Evolutionary conservation across 2,113 vertebrate genomes (phyloP), one percentile per base, ranked within the genome.

Genomic region (Ammodytes dubius): DNA sequence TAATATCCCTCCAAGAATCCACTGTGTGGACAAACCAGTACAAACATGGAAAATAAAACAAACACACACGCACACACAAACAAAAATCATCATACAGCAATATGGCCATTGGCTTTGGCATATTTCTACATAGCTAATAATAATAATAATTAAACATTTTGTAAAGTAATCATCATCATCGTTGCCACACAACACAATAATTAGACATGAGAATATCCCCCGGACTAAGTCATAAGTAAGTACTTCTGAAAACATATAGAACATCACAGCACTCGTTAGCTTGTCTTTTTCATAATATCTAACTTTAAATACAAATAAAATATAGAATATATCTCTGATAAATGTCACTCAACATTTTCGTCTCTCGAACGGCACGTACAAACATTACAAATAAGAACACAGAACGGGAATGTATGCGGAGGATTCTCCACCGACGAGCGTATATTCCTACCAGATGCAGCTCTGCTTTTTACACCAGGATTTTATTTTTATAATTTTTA

Each of bases 231-330:
- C 91, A 83, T 88, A 94, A 85, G 82, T 79, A 92, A 87, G 91
- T 93, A 94, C 91, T 93, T 94, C 87, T 91, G 89, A 90, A 92
- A 91, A 92, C 85, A 91, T 82, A 91, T 40, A 83, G 83, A 89
- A 94, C 92, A 89, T 94, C 93, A 95, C 95, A 95, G 95, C 94
- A 94, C 94, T 93, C 93, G 80, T 94, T 95, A 95, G 93, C 94
- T 94, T 91, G 91, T 94, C 92, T 94, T 90, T 27, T 87, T 92
- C 82, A 90, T 93, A 90, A 93, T 87, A 93, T 94, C 91, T 94
- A 94, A 91, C 86, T 94, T 94, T 95, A 94, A 95, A 95, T 95
- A 95, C 93, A 95, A 95, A 95, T 94, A 95, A 95, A 94, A 95
- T 94, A 94, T 92, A 93, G 91, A 93, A 93, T 93, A 94, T 93